These are phyloP conservation scores for Drosophila navojoa DNA, from an alignment of 1,140 invertebrate species.

Conservation along the genomic window DNA sequence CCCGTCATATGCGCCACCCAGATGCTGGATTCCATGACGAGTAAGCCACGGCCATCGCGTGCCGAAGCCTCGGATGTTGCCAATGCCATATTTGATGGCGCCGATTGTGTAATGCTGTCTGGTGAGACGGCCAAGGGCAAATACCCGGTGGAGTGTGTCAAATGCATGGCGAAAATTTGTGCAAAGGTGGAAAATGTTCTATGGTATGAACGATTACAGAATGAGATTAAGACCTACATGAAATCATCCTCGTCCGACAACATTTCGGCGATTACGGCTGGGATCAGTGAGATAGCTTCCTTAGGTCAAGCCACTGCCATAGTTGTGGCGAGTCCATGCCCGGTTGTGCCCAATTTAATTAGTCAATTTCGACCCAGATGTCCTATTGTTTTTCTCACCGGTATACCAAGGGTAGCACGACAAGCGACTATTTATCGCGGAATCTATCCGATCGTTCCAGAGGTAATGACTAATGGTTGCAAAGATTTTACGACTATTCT, in stretches of 20 bases:
- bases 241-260: conserved; percentile 22
- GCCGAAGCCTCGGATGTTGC: conserved; percentile 98
- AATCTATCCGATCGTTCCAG: conserved; percentile 49
- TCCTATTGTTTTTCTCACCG: conserved; percentile 54
- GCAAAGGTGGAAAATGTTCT: conserved; percentile 56
- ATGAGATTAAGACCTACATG: conserved; percentile 34
- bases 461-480: conserved; percentile 46
- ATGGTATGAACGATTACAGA: conserved; percentile 61
- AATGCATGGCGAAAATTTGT: conserved; percentile 56
- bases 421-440: conserved; percentile 49
- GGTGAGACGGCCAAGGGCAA: conserved; percentile 99
- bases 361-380: conserved; percentile 56
- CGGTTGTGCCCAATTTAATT: conserved; percentile 42
- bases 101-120: conserved; percentile 98
- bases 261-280: conserved; percentile 44
- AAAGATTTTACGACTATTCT: conserved; percentile 40
- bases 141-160: conserved; percentile 90
- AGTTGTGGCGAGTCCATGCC: conserved; percentile 48
- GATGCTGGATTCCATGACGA: conserved; percentile 98
- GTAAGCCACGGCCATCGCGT: conserved; percentile 96
- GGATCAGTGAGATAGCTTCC: conserved; percentile 46
- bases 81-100: conserved; percentile 98
- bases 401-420: conserved; percentile 22
- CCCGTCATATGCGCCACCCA: conserved; percentile 98
- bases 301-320: conserved; percentile 48